Base-by-base conservation (phyloP, 2,888 invertebrate genomes). In the Tachystola acroxantha region DNA sequence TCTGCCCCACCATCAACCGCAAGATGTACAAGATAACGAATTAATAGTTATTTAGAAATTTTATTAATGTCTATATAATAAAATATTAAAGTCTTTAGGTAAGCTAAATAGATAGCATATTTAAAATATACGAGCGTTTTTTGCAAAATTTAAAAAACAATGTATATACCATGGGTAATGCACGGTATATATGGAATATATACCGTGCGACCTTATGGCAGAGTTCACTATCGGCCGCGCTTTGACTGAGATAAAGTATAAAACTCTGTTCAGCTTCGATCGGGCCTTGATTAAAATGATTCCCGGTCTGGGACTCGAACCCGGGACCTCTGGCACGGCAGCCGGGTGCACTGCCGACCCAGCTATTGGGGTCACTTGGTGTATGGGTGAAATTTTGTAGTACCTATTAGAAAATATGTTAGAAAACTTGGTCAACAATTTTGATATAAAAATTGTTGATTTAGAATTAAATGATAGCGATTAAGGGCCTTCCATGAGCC, bases 81-180 rank as follows among this genome's bases (percentile, higher is more conserved):
- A n/a, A n/a, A n/a, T n/a, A n/a, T n/a, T n/a, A n/a, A n/a, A n/a
- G n/a, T n/a, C n/a, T n/a, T n/a, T n/a, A n/a, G n/a, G n/a, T n/a
- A n/a, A n/a, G n/a, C n/a, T n/a, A n/a, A n/a, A n/a, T n/a, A n/a
- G n/a, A n/a, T n/a, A n/a, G n/a, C n/a, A n/a, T n/a, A n/a, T n/a
- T n/a, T n/a, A n/a, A n/a, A n/a, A n/a, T n/a, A n/a, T n/a, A n/a
- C n/a, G n/a, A n/a, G n/a, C n/a, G n/a, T n/a, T n/a, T n/a, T n/a
- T n/a, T 16, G 6, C 16, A 16, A 24, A 24, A 24, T 1, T 24
- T n/a, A 24, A 3, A 31, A 37, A 22, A 11, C 29, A 36, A 9
- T 41, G 41, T 41, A 7, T 37, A 32, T 30, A 11, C 7, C 39
- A 36, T 29, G 36, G 41, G 41, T 41, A 35, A 41, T 41, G 41